These are phyloP conservation scores for Pangasius krempfi DNA, from an alignment of 2,797 vertebrate species.

Conservation along the genomic window DNA sequence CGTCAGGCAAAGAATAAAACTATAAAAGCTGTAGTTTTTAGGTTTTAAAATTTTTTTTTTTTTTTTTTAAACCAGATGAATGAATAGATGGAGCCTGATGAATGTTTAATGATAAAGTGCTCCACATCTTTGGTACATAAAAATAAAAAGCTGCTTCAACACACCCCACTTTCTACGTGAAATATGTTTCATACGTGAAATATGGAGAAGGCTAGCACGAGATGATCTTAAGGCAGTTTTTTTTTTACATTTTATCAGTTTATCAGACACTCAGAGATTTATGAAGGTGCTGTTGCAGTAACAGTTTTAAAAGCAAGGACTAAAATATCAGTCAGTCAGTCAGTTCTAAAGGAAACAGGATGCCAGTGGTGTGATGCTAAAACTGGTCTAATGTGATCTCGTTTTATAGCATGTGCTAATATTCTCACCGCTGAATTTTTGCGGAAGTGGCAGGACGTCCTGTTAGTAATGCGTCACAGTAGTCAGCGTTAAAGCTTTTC, in stretches of 20 bases:
- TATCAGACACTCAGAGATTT: background rate
- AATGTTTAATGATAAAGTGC: conserved; percentile 6
- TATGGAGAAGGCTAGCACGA: background rate
- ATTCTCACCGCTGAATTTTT: background rate
- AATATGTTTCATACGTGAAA: background rate
- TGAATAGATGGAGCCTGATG: background rate
- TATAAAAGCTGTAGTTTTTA: background rate
- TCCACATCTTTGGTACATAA: background rate
- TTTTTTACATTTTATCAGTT: no score
- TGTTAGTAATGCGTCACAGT: background rate
- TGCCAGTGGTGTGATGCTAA: background rate
- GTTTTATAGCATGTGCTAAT: background rate
- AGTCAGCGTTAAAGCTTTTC: background rate
- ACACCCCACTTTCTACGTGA: background rate
- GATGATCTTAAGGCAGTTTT: background rate
- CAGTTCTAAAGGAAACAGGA: background rate
- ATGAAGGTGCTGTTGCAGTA: background rate
- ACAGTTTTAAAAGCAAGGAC: background rate
- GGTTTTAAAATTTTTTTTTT: background rate
- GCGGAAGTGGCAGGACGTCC: background rate
- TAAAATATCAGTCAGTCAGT: background rate
- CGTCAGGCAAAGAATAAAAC: background rate
- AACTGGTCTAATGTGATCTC: background rate
- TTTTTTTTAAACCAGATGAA: background rate
- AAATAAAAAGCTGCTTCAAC: background rate